Base-by-base conservation (phyloP, 2,113 vertebrate genomes). In the Progne subis region DNA sequence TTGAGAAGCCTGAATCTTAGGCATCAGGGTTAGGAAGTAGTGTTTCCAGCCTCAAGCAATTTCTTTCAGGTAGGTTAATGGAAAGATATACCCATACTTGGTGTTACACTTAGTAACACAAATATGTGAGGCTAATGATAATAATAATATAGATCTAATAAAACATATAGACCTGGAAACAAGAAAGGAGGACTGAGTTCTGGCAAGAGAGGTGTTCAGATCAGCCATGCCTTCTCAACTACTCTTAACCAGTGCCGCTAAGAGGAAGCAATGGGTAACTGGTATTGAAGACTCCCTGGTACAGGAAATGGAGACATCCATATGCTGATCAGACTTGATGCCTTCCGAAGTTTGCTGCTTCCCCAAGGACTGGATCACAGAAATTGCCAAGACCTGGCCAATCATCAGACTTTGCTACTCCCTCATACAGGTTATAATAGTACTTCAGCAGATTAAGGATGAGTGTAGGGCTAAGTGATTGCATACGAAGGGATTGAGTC, bases 51-150 rank as follows among this genome's bases (percentile, higher is more conserved):
- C 19, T 93, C 64, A 60, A 92, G 78, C n/a, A 88, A 29, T 94
- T 94, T 76, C 67, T 93, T 88, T 95, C 91, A 88, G 74, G 39
- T 91, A 82, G 88, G 63, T 64, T 77, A 80, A 75, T 90, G 59
- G 82, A 92, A 95, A 67, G 23, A 76, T 43, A n/a, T 28, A 49
- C 43, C 24, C 19, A 19, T 49, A 53, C 11, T 70, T 86, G 47
- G 4, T 63, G 41, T 72, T 56, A 31, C 57, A 29, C 29, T 72
- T n/a, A 61, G 43, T 55, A 86, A 68, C 44, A 84, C 34, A 81
- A 60, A 43, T 72, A 53, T 8, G 15, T 46, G 63, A 82, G 18
- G 16, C 11, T 90, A 76, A 60, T 76, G 74, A 26, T 76, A 82
- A 18, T 72, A 90, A 29, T 82, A 41, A 31, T 69, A 72, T 1